phyloP scores from a whole-genome alignment of 2,888 invertebrate genomes.

The Cephus pygmeus region DNA sequence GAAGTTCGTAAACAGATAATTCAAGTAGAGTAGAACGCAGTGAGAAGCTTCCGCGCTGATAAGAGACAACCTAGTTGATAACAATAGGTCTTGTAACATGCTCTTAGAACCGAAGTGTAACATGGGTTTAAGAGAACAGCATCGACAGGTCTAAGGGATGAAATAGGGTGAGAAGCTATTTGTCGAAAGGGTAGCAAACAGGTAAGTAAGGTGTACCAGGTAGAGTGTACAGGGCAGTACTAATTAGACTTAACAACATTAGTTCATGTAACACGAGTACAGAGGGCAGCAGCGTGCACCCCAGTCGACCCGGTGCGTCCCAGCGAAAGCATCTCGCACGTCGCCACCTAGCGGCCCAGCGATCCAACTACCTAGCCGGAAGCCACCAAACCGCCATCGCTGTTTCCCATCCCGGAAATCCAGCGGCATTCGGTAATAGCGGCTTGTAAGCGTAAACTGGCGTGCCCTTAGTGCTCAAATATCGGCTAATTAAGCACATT shows the following conservation, averaged over 20 bases:
- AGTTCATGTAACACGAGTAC: constrained; percentile 50
- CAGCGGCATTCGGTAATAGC: constrained; percentile 52
- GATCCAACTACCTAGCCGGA: no score
- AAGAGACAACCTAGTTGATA: constrained; percentile 34
- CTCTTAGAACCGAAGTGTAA: constrained; percentile 26
- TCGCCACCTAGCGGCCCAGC: neutral
- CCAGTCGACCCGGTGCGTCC: neutral
- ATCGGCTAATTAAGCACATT: constrained; percentile 61
- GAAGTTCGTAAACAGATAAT: no score
- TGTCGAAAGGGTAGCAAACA: neutral
- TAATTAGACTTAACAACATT: constrained; percentile 59
- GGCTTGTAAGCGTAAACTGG: constrained; percentile 36
- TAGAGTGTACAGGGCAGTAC: constrained; percentile 30
- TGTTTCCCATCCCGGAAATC: constrained; percentile 46
- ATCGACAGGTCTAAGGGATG: constrained; percentile 9
- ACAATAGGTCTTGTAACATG: constrained; percentile 11
- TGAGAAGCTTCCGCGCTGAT: constrained; percentile 2
- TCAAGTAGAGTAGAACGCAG: no score
- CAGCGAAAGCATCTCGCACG: neutral
- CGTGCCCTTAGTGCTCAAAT: constrained; percentile 42
- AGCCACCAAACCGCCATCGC: constrained; percentile 28
- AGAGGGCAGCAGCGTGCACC: constrained; percentile 5
- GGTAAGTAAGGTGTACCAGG: no score
- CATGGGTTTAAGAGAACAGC: constrained; percentile 24
- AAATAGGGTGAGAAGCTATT: neutral